A percentile compares a stretch with the other conserved stretches of the same genome.
These are phyloP conservation scores for Heterodera schachtii DNA, from an alignment of 1,140 invertebrate genomes.

Conservation along the genomic window DNA sequence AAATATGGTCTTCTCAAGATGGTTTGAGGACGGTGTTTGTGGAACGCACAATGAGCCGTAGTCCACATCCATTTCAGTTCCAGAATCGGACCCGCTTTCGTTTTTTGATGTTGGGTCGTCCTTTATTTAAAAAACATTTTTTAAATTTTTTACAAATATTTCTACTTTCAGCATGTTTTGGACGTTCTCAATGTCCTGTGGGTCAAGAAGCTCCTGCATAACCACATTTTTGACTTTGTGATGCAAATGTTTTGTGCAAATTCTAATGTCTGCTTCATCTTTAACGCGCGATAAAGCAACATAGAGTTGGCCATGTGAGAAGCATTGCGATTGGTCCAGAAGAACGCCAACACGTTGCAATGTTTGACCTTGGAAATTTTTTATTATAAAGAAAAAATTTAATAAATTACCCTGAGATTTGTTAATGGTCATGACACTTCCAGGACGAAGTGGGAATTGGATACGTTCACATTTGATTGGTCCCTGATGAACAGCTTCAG, in stretches of 20 bases:
- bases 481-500: not conserved
- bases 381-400: too few relatives aligned
- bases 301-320: constrained; percentile 23
- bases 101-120: not conserved
- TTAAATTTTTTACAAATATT: not conserved
- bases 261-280: not conserved
- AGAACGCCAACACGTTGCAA: constrained; percentile 1
- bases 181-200: not conserved
- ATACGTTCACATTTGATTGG: not conserved
- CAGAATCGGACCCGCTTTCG: not conserved
- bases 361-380: too few relatives aligned
- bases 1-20: not conserved
- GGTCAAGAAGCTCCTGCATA: not conserved
- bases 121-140: not conserved
- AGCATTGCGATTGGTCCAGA: not conserved
- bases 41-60: not conserved
- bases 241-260: not conserved
- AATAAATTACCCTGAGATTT: constrained; percentile 3
- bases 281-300: constrained; percentile 21
- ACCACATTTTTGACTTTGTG: not conserved
- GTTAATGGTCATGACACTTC: constrained; percentile 1
- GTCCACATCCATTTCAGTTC: not conserved
- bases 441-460: not conserved
- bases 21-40: not conserved
- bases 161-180: not conserved